Percentiles rank a stretch among this genome's conserved stretches.
Evolutionary conservation across 2,888 invertebrate genomes (phyloP).

Genomic region (Malacosoma neustria): DNA sequence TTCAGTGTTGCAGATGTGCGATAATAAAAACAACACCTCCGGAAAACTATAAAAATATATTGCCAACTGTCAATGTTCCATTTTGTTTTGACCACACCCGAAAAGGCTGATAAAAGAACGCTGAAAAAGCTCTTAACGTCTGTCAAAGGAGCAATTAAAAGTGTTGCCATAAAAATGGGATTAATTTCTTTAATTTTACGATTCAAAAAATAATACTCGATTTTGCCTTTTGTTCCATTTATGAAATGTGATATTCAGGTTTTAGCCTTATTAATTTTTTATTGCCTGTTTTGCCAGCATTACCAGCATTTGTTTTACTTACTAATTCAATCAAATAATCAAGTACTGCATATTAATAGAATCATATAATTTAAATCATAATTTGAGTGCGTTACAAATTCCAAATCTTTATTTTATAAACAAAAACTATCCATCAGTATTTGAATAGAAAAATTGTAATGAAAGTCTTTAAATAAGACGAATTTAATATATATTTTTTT

Average conservation of each 20-base stretch:
- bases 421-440: too few species aligned
- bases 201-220: slow-evolving; percentile 25
- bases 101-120: slow-evolving; percentile 45
- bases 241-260: neutral
- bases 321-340: too few species aligned
- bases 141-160: slow-evolving; percentile 73
- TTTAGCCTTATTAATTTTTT: neutral
- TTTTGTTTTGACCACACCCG: slow-evolving; percentile 61
- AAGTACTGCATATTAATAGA: too few species aligned
- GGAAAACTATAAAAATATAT: slow-evolving; percentile 61
- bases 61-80: slow-evolving; percentile 52
- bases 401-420: too few species aligned
- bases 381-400: too few species aligned
- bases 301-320: too few species aligned
- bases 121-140: too few species aligned
- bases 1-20: slow-evolving; percentile 47
- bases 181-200: slow-evolving; percentile 45
- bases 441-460: too few species aligned
- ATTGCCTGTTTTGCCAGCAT: neutral
- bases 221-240: neutral
- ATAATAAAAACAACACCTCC: slow-evolving; percentile 64
- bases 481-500: too few species aligned
- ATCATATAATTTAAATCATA: too few species aligned
- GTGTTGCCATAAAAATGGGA: slow-evolving; percentile 57
- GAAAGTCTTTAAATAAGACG: too few species aligned